A percentile compares a stretch with the other conserved stretches of the same genome.
These are phyloP conservation scores for Esox niger DNA, from an alignment of 2,113 vertebrate species.

Conservation along the genomic window DNA sequence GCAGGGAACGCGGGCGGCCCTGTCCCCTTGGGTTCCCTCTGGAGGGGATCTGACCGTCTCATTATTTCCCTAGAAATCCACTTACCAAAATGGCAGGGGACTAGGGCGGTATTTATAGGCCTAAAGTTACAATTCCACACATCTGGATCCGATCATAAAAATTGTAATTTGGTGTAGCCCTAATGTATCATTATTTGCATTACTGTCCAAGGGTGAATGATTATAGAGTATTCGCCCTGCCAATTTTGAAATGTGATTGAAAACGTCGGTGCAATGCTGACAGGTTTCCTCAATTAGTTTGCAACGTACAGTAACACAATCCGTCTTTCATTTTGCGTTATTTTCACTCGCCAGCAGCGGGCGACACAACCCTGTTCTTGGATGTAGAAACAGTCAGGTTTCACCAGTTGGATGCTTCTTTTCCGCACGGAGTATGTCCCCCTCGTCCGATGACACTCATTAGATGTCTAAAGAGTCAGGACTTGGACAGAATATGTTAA, in stretches of 20 bases:
- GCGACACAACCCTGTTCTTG: conserved; percentile 24
- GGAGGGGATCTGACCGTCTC: conserved; percentile 20
- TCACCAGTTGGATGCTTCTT: no score
- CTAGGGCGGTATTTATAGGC: conserved; percentile 28
- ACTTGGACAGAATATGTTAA: no score
- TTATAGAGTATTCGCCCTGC: conserved; percentile 20
- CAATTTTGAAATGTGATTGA: conserved; percentile 35
- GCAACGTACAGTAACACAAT: neutral
- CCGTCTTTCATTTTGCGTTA: neutral
- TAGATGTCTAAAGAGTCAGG: neutral
- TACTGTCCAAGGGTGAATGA: conserved; percentile 26
- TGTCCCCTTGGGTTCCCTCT: conserved; percentile 44
- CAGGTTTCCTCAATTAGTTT: conserved; percentile 2
- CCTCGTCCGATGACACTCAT: neutral
- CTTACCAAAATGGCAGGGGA: conserved; percentile 44
- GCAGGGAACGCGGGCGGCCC: conserved; percentile 44
- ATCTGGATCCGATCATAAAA: conserved; percentile 55
- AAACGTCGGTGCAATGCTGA: conserved; percentile 2
- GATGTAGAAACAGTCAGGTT: no score
- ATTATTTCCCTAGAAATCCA: conserved; percentile 42
- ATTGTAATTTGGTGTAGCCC: conserved; percentile 29
- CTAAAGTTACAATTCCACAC: conserved; percentile 50
- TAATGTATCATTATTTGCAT: conserved; percentile 26
- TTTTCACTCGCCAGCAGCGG: conserved; percentile 33
- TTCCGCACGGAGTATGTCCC: neutral